Evolutionary conservation across 2,797 vertebrate species (phyloP), one percentile per base, ranked within the genome.

Genomic region (Fistularia commersonii): DNA sequence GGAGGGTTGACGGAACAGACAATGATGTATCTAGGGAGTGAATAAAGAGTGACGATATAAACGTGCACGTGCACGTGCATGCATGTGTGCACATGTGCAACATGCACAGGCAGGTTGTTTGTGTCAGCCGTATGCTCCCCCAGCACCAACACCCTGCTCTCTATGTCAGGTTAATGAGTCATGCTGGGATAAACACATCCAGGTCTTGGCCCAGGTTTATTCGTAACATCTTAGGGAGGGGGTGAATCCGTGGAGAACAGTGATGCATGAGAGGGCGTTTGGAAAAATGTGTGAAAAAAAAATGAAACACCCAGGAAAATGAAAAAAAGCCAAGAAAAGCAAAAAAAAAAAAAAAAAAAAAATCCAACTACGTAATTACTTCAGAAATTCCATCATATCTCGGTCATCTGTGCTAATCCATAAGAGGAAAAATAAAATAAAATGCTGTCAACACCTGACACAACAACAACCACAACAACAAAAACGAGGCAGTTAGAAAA

Each of bases 141-240:
- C 78, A n/a, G 73, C 73, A 68, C 69, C 68, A 67, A 51, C 76
- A 69, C 67, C 57, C 38, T 60, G 68, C 72, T 77, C 81, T 66
- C 67, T 53, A 69, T 80, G 76, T 85, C 80, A 65, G 82, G 73
- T 82, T 85, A 85, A 86, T 88, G 77, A 86, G 74, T 80, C 84
- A 74, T 78, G 79, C 77, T 50, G 77, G 57, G 78, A 84, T 83
- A 82, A 85, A 84, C 72, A 76, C 76, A 80, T 85, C 76, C 81
- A 82, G 80, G 77, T 85, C 77, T 74, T 34, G 64, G 74, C 69
- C 59, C 61, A n/a, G 73, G 50, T 72, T 69, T 61, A 66, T 54
- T 76, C 59, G n/a, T n/a, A n/a, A n/a, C 37, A 32, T 77, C 65
- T 74, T 56, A 66, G 59, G 46, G 52, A 64, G 64, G 56, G 45